Base-by-base conservation (phyloP, 2,888 invertebrate genomes). In the Polia nebulosa region DNA sequence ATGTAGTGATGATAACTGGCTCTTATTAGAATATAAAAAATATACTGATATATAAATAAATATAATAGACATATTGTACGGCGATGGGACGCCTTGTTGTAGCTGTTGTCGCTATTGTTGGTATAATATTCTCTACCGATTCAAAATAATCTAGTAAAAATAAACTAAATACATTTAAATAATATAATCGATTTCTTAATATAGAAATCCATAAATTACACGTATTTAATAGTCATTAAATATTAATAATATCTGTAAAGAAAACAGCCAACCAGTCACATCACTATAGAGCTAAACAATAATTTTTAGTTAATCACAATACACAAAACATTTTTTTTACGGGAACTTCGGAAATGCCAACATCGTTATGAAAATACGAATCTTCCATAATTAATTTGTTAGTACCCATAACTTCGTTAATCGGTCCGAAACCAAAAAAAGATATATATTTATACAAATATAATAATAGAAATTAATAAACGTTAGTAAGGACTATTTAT, bases 221-320 rank as follows among this genome's bases (percentile, higher is more conserved):
- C 41, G 45, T 53, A 65, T 49, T n/a, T 67, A 76, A 76, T 66
- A 44, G 32, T 22, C 2, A 20, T 64, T 2, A 22, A 64, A 11
- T 3, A 22, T 36, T 39, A n/a, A 32, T 25, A 25, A 32, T 32
- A 60, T 25, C 6, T 62, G 9, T 49, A 45, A 17, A 53, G 7
- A 53, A 11, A 49, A 15, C 1, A 39, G 39, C 34, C 5, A 52
- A 68, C 74, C 74, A 82, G 69, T 75, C n/a, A 66, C 62, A 74
- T 63, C 71, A 75, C 72, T 72, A 79, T 44, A 78, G 39, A 56
- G 67, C 20, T 51, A 76, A 78, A 80, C 61, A 79, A 67, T 59
- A 79, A 78, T 77, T 84, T 87, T 88, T 88, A 82, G 90, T 91
- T 91, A 92, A 90, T 90, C 72, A 89, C 87, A 89, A 89, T 72